Percentiles rank a stretch among this genome's conserved stretches.
Evolutionary conservation across 2,113 vertebrate genomes (phyloP).

Genomic region (Oceanodroma tethys): DNA sequence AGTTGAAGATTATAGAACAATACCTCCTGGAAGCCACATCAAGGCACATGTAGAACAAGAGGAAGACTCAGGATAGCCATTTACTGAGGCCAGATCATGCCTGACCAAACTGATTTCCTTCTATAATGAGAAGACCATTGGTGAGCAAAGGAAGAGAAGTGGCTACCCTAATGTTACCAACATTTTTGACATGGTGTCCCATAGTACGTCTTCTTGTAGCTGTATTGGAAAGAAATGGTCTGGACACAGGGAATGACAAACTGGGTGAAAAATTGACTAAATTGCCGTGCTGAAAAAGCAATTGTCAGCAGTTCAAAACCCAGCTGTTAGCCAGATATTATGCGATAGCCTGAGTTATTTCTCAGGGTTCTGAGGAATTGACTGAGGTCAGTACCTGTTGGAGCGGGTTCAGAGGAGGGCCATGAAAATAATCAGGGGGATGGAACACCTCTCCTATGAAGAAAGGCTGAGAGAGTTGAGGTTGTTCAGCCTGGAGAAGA

Average conservation of each 20-base stretch:
- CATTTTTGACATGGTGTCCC: not conserved
- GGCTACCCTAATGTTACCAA: not conserved
- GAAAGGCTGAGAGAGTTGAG: too few relatives aligned
- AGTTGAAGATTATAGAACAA: not conserved
- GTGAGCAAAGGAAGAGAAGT: not conserved
- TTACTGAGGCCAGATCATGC: not conserved
- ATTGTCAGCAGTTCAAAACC: conserved; percentile 10
- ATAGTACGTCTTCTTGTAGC: not conserved
- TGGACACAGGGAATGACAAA: not conserved
- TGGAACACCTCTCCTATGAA: too few relatives aligned
- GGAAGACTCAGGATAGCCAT: not conserved
- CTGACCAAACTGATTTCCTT: not conserved
- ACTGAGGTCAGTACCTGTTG: not conserved
- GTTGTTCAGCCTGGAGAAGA: too few relatives aligned
- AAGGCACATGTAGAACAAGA: not conserved
- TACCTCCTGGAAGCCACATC: not conserved
- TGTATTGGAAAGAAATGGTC: not conserved
- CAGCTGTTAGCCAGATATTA: not conserved
- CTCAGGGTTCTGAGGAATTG: too few relatives aligned
- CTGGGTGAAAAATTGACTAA: conserved; percentile 42
- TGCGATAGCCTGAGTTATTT: not conserved
- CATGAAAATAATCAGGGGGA: too few relatives aligned
- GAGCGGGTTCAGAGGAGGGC: too few relatives aligned
- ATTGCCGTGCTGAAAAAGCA: not conserved
- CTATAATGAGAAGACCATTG: not conserved